Evolutionary conservation across 2,888 invertebrate species (phyloP).

Genomic region (Crioceris asparagi): DNA sequence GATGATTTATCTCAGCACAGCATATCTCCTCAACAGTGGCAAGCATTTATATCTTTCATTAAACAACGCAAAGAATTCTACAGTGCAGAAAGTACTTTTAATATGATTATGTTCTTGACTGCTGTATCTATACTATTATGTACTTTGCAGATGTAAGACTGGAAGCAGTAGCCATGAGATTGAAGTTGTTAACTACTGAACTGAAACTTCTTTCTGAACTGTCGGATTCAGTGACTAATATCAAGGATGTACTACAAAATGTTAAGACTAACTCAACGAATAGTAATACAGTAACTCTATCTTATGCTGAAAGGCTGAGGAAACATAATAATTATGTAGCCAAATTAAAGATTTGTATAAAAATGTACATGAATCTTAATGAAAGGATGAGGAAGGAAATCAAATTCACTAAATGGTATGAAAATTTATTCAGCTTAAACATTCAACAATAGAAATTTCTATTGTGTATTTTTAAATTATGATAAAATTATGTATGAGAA

Average conservation of each 20-base stretch:
- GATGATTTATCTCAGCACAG: too few relatives aligned
- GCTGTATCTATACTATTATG: not conserved
- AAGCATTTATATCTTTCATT: too few relatives aligned
- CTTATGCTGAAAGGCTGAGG: conserved; percentile 22
- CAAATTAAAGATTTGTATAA: conserved; percentile 27
- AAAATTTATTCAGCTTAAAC: too few relatives aligned
- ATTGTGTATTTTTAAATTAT: too few relatives aligned
- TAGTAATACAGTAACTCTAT: conserved; percentile 10
- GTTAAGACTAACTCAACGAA: conserved; percentile 15
- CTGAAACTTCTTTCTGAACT: conserved; percentile 12
- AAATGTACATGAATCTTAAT: conserved; percentile 26
- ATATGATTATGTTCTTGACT: not conserved
- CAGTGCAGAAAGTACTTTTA: conserved; percentile 23
- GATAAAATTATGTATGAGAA: too few relatives aligned
- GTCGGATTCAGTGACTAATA: too few relatives aligned
- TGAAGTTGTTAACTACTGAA: conserved; percentile 19
- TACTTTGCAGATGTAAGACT: conserved; percentile 22
- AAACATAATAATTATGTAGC: conserved; percentile 25
- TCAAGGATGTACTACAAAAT: too few relatives aligned
- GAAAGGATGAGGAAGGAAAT: conserved; percentile 25
- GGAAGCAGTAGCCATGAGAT: conserved; percentile 18
- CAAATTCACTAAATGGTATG: conserved; percentile 24
- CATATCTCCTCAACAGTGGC: too few relatives aligned
- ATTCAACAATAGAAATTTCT: not conserved
- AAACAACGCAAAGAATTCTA: conserved; percentile 20